Evolutionary conservation across 2,888 invertebrate species (phyloP).

Genomic region (Poecilobothrus nobilitatus): DNA sequence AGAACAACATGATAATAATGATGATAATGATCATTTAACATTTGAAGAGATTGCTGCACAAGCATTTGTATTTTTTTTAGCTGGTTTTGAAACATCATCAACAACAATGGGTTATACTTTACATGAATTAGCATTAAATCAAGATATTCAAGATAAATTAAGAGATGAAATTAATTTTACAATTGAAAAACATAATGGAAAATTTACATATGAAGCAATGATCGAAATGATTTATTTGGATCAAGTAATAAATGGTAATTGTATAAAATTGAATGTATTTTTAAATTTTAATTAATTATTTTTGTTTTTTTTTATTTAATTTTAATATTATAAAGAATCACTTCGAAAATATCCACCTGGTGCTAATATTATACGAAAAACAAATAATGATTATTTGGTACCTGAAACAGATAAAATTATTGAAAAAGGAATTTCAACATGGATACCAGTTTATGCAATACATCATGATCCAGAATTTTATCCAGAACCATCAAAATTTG

Average conservation of each 20-base stretch:
- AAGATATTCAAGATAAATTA: conserved; percentile 40
- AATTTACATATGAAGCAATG: conserved; percentile 41
- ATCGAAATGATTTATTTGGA: conserved; percentile 42
- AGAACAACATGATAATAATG: conserved; percentile 21
- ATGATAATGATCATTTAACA: conserved; percentile 20
- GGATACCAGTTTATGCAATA: conserved; percentile 38
- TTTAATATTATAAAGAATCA: conserved; percentile 38
- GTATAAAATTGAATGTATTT: background rate
- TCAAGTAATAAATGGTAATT: conserved; percentile 43
- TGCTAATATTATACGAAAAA: conserved; percentile 40
- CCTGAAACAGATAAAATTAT: conserved; percentile 31
- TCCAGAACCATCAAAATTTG: conserved; percentile 41
- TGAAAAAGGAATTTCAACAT: conserved; percentile 34
- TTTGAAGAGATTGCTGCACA: conserved; percentile 37
- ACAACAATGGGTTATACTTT: conserved; percentile 40
- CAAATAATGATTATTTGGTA: conserved; percentile 23
- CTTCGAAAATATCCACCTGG: conserved; percentile 47
- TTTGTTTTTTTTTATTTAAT: background rate
- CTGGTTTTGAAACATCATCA: conserved; percentile 46
- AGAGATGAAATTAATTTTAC: conserved; percentile 34
- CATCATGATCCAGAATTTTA: conserved; percentile 44
- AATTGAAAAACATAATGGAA: conserved; percentile 31
- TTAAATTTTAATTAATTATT: conserved; percentile 26
- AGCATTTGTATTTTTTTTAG: conserved; percentile 44
- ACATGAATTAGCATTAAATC: conserved; percentile 40